Evolutionary conservation across 1,140 invertebrate species (phyloP).

Genomic region (Panagrolaimus sp.): DNA sequence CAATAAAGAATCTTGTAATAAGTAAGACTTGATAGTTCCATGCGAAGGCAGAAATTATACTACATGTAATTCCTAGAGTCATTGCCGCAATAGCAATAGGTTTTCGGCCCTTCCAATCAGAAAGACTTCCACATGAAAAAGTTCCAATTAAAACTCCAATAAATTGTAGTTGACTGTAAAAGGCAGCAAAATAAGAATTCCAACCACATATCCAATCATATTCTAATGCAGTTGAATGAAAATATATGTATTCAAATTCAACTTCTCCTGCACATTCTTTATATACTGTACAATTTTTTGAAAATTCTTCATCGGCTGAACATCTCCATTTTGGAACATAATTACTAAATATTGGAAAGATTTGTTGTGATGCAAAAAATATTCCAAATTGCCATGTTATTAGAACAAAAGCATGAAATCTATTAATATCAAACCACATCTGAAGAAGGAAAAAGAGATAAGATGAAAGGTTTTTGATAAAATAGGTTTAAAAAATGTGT

Average conservation of each 20-base stretch:
- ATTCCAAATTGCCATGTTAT: background rate
- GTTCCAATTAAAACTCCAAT: slow-evolving; percentile 17
- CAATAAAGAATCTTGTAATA: background rate
- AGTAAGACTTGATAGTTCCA: no score
- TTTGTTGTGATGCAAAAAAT: background rate
- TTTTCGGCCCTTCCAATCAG: background rate
- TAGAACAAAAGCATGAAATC: background rate
- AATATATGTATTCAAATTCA: slow-evolving; percentile 9
- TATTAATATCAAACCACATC: background rate
- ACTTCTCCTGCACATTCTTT: background rate
- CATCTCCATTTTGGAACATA: slow-evolving; percentile 21
- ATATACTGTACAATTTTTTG: background rate
- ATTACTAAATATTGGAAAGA: slow-evolving; percentile 2
- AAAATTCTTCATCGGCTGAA: background rate
- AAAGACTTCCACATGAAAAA: background rate
- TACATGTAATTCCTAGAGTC: no score
- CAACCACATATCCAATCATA: slow-evolving; percentile 11
- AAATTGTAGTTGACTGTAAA: slow-evolving; percentile 13
- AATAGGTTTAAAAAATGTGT: background rate
- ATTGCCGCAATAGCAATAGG: background rate
- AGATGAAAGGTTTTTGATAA: no score
- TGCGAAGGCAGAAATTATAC: no score
- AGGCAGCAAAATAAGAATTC: background rate
- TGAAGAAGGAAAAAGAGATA: no score
- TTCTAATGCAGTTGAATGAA: slow-evolving; percentile 15